Conservation (phyloP, 2,113 vertebrate species). For the Nestor notabilis region DNA sequence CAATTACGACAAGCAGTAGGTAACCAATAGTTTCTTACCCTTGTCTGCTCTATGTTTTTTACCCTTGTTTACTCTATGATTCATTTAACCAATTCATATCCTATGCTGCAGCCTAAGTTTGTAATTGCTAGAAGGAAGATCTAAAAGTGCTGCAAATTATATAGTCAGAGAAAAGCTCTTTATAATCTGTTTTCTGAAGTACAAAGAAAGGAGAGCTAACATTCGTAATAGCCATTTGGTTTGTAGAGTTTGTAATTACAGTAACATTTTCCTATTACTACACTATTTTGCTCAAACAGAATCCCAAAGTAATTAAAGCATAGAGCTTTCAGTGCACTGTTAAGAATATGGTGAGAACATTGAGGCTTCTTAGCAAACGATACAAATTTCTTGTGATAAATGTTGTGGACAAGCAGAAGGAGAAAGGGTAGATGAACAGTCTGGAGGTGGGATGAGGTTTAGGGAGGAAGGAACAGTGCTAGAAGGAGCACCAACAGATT, state of each 20-base stretch:
- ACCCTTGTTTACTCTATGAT: neutral
- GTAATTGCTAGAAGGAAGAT: neutral
- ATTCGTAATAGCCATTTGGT: neutral
- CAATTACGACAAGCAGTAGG: neutral
- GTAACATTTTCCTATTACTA: neutral
- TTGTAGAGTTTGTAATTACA: neutral
- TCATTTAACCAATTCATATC: neutral
- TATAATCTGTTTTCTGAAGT: neutral
- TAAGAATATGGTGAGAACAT: neutral
- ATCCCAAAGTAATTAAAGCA: neutral
- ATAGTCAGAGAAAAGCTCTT: neutral
- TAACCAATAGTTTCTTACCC: neutral
- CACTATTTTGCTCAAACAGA: neutral
- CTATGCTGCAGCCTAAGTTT: neutral
- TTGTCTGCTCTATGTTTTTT: neutral
- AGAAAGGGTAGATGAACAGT: neutral
- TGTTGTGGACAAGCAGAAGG: neutral
- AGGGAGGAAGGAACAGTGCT: neutral
- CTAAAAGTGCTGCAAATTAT: neutral
- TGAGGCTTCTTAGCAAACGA: neutral
- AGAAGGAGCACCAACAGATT: neutral
- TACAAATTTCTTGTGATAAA: neutral
- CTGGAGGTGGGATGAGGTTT: neutral
- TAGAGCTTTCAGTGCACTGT: neutral
- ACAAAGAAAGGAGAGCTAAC: neutral